These are phyloP conservation scores for Coregonus sp. DNA, from an alignment of 2,797 vertebrate genomes.

Conservation along the genomic window DNA sequence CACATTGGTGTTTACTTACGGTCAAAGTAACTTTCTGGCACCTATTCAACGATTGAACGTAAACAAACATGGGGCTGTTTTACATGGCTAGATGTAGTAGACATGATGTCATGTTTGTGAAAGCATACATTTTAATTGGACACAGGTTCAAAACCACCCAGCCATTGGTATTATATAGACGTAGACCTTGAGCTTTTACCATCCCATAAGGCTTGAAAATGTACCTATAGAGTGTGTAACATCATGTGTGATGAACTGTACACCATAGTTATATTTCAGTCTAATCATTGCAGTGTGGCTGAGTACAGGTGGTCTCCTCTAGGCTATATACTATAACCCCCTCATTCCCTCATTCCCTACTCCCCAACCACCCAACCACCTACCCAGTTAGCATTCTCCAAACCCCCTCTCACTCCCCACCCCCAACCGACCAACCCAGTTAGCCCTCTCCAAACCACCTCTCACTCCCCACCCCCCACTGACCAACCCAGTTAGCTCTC, in stretches of 20 bases:
- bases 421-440: too few relatives aligned
- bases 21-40: neutral
- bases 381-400: too few relatives aligned
- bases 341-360: too few relatives aligned
- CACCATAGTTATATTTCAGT: neutral
- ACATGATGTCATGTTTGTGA: neutral
- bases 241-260: neutral
- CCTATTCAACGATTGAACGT: neutral
- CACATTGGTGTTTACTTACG: neutral
- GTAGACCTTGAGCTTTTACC: neutral
- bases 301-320: neutral
- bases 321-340: too few relatives aligned
- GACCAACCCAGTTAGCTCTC: too few relatives aligned
- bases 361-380: too few relatives aligned
- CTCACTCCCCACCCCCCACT: too few relatives aligned
- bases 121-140: neutral
- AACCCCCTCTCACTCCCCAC: too few relatives aligned
- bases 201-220: neutral
- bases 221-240: neutral
- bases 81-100: neutral
- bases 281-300: neutral
- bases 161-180: neutral
- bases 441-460: too few relatives aligned
- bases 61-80: neutral
- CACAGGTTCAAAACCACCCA: neutral